Base-by-base conservation (phyloP, 2,888 invertebrate species). In the Dendrolimus pini region DNA sequence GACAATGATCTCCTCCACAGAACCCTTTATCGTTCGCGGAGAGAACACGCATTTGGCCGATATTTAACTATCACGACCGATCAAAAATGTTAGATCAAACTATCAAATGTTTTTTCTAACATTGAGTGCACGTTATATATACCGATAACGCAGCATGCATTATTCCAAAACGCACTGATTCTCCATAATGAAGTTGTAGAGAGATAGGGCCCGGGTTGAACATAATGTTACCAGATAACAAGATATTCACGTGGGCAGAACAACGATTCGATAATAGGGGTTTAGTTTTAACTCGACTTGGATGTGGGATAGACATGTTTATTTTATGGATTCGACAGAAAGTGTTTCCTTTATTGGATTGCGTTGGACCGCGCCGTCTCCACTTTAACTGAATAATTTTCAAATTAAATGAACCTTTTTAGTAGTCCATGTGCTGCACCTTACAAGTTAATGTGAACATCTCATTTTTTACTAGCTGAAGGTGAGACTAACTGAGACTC, bases 161-260 rank as follows among this genome's bases (percentile, higher is more conserved):
- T 47, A 47, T 9, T 12, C 47, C 2, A 47, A 10, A 12, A 47
- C 7, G 6, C 47, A 47, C 9, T 12, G 12, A 47, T 47, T 47
- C 6, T 12, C 47, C 47, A 74, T 70, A 76, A 82, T 81, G 75
- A 77, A 79, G 78, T 73, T 73, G 78, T 80, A 75, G 66, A 64
- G 71, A 70, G 76, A 74, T 72, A 68, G 67, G 65, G 69, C 66
- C 63, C 63, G 63, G 61, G 66, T 62, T 47, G 47, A 47, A 47
- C 47, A 47, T 47, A 47, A 47, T 47, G 47, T 47, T 10, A 47
- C 47, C 47, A 47, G 47, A 47, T 47, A 47, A 83, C 68, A 30
- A 30, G 30, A 76, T 77, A 69, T 82, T 80, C 77, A 83, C 80
- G 87, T 85, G 83, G 85, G 85, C 68, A 65, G 80, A 57, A 63